A percentile compares a stretch with the other conserved stretches of the same genome.
Conservation (phyloP, 2,113 vertebrate genomes). For the Forbesichthys papilliferus region DNA sequence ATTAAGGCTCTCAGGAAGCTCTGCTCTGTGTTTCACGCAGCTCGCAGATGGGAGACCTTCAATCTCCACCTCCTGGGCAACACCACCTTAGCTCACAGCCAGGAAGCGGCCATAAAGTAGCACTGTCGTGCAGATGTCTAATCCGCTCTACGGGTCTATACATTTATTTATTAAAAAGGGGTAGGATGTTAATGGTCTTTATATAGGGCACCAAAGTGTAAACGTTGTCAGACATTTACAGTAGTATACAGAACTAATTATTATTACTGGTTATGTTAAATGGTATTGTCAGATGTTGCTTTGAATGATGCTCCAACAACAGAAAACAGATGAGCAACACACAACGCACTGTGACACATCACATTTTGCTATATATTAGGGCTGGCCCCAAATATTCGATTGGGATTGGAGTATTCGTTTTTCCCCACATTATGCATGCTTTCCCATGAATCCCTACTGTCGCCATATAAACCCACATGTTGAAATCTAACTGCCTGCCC, state of each 20-base stretch:
- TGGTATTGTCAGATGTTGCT: conserved; percentile 16
- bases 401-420: too few relatives aligned
- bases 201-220: conserved; percentile 4
- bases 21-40: background rate
- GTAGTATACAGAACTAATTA: too few relatives aligned
- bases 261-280: too few relatives aligned
- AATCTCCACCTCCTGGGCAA: conserved; percentile 1
- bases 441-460: too few relatives aligned
- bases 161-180: conserved; percentile 15
- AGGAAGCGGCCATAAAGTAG: conserved; percentile 15
- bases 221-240: background rate
- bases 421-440: too few relatives aligned
- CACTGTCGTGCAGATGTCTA: background rate
- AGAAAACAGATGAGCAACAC: conserved; percentile 15
- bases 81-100: conserved; percentile 6
- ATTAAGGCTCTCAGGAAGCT: conserved; percentile 45
- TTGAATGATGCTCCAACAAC: conserved; percentile 1
- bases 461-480: too few relatives aligned
- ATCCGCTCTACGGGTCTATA: background rate
- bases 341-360: conserved; percentile 11
- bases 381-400: too few relatives aligned
- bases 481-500: too few relatives aligned
- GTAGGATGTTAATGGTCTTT: conserved; percentile 18
- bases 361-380: background rate
- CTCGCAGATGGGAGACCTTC: conserved; percentile 6